phyloP scores from a whole-genome alignment of 1,140 invertebrate species.

The Cherax quadricarinatus region DNA sequence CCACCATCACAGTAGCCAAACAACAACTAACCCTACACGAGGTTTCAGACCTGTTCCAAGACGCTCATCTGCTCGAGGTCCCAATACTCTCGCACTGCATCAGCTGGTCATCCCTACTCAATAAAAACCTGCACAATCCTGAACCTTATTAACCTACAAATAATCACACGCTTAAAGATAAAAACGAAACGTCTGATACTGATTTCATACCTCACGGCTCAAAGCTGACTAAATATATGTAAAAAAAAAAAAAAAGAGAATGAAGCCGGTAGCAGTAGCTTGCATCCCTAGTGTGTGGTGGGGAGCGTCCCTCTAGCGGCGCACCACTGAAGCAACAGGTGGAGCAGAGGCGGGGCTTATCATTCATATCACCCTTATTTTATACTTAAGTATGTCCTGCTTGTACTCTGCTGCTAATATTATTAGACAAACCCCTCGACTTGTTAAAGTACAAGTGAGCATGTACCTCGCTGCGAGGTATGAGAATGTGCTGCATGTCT shows the following conservation, averaged over 20 bases:
- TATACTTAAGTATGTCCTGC: not conserved
- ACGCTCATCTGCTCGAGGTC: constrained; percentile 9
- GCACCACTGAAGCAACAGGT: constrained; percentile 57
- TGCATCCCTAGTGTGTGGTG: not conserved
- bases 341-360: not conserved
- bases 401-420: not conserved
- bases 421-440: not conserved
- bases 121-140: not conserved
- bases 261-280: not conserved
- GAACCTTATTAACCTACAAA: not conserved
- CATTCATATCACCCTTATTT: constrained; percentile 17
- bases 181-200: not conserved
- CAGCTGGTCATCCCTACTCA: not conserved
- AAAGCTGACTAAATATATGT: too few species aligned
- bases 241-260: not conserved
- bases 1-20: constrained; percentile 57
- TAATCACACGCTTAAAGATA: not conserved
- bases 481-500: not conserved
- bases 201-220: too few species aligned
- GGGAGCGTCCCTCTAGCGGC: constrained; percentile 21
- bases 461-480: not conserved
- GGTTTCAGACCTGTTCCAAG: constrained; percentile 43
- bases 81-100: not conserved
- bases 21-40: constrained; percentile 53
- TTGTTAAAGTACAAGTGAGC: not conserved